Evolutionary conservation across 2,113 vertebrate genomes (phyloP).

Genomic region (Irena cyanogastra): DNA sequence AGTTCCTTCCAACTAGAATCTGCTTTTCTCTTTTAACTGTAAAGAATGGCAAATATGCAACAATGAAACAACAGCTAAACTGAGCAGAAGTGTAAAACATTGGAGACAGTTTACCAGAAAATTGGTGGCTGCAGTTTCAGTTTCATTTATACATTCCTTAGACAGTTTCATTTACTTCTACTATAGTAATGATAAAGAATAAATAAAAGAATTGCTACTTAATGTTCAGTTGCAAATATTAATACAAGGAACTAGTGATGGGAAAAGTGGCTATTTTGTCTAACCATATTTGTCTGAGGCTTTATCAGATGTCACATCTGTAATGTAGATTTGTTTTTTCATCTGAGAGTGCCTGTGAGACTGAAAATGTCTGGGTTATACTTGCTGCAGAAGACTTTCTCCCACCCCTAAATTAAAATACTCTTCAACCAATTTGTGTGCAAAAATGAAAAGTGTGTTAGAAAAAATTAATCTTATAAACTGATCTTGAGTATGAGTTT

Average conservation of each 20-base stretch:
- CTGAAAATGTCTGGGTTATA: background rate
- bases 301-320: background rate
- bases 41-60: background rate
- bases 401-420: background rate
- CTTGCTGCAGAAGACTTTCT: background rate
- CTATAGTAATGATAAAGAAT: background rate
- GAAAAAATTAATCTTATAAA: background rate
- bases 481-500: background rate
- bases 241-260: background rate
- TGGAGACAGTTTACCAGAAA: background rate
- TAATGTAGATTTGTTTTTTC: background rate
- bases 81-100: background rate
- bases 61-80: background rate
- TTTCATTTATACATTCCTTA: background rate
- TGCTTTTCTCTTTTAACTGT: background rate
- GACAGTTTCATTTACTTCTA: background rate
- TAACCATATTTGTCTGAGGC: background rate
- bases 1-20: background rate
- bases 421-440: background rate
- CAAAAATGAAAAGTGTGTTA: background rate
- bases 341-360: background rate
- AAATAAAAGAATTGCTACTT: background rate
- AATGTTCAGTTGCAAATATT: background rate
- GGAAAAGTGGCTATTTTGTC: background rate
- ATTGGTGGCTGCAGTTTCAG: background rate